Percentiles rank a stretch among this genome's conserved stretches.
Conservation (phyloP, 2,888 invertebrate species). For the Netelia virgata region DNA sequence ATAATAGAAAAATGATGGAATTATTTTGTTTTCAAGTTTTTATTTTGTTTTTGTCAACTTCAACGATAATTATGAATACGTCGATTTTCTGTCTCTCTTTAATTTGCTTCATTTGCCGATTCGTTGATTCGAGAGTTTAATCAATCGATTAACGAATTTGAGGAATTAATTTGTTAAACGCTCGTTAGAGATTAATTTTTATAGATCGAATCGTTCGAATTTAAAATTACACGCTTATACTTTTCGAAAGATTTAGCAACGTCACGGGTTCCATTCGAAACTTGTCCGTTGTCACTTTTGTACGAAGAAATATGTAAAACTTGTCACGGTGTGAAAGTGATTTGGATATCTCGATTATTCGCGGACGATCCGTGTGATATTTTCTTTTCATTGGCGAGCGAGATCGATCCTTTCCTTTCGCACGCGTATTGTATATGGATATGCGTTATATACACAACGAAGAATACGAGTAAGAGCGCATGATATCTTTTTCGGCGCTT, state of each 20-base stretch:
- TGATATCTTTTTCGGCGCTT: conserved; percentile 49
- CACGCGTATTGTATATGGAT: neutral
- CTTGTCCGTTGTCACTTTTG: conserved; percentile 14
- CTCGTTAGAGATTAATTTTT: too few species aligned
- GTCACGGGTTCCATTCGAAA: neutral
- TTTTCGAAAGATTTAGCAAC: neutral
- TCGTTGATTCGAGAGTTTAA: too few species aligned
- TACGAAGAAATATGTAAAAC: conserved; percentile 2
- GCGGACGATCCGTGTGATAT: conserved; percentile 1
- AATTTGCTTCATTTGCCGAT: too few species aligned
- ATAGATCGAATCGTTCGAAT: too few species aligned
- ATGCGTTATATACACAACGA: conserved; percentile 3
- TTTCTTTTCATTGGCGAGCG: conserved; percentile 15
- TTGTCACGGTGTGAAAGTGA: conserved; percentile 4
- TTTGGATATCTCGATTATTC: conserved; percentile 34
- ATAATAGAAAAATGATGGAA: too few species aligned
- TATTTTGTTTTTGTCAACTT: too few species aligned
- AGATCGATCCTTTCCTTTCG: conserved; percentile 4
- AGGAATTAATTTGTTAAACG: too few species aligned
- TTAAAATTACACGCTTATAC: neutral
- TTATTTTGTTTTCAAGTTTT: too few species aligned
- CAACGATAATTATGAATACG: too few species aligned
- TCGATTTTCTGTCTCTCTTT: too few species aligned
- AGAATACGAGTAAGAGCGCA: neutral
- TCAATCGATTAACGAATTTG: too few species aligned